These are phyloP conservation scores for Adelphocoris suturalis DNA, from an alignment of 2,888 invertebrate genomes.

Conservation along the genomic window DNA sequence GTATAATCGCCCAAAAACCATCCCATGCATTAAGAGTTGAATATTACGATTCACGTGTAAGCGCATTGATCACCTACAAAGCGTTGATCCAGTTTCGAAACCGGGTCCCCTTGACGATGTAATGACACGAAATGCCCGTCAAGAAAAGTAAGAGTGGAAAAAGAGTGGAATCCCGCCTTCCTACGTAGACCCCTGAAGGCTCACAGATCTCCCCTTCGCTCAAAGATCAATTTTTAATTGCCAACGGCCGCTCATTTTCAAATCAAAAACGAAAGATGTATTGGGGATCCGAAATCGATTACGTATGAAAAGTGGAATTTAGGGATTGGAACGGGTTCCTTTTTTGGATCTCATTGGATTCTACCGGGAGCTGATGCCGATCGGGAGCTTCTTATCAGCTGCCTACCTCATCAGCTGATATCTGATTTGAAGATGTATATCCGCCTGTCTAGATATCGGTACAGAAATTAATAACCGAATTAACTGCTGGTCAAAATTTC, in stretches of 20 bases:
- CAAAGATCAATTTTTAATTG: conserved; percentile 16
- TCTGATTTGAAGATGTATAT: no score
- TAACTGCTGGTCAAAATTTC: no score
- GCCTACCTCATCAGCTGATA: not conserved
- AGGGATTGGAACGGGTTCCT: conserved; percentile 4
- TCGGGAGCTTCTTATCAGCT: not conserved
- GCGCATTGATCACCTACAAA: not conserved
- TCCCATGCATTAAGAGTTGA: no score
- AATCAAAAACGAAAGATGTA: conserved; percentile 31
- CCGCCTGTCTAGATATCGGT: no score
- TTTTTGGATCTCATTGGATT: not conserved
- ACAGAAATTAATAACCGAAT: no score
- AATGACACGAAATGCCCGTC: conserved; percentile 5
- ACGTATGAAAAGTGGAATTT: not conserved
- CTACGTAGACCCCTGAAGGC: not conserved
- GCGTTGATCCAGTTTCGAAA: not conserved
- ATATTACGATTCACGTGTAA: not conserved
- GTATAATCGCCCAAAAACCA: no score
- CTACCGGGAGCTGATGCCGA: not conserved
- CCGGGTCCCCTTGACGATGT: conserved; percentile 1
- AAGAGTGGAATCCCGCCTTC: not conserved
- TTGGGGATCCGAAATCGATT: conserved; percentile 23
- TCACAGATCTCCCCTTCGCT: conserved; percentile 11
- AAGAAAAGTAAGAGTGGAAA: conserved; percentile 9
- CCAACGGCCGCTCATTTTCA: not conserved